Base-by-base conservation (phyloP, 2,888 invertebrate species). In the Yponomeuta evonymella region DNA sequence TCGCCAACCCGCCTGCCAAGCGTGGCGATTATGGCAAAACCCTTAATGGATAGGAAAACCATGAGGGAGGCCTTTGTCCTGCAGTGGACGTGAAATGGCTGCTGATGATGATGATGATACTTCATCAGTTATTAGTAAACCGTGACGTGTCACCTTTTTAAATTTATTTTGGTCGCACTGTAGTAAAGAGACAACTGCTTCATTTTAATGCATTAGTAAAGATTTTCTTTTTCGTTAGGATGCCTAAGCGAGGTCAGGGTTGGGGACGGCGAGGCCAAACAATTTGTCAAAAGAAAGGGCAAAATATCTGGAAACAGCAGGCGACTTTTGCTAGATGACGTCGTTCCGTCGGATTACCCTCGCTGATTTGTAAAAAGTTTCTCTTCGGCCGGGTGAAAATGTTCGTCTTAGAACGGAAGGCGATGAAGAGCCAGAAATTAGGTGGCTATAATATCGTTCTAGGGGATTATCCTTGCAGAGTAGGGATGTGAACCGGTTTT, bases 261-360 rank as follows among this genome's bases (percentile, higher is more conserved):
- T n/a, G 15, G 23, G 70, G 58, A 30, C 43, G 48, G 48, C 23
- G 48, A 23, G 51, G 30, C 66, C 65, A 48, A 63, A 30, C 68
- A 29, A 71, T 71, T 71, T 65, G 51, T 71, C 71, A 69, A 48
- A 30, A 69, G 69, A 65, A 67, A 65, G 30, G 43, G 68, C 68
- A 64, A 68, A 71, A 71, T 71, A 71, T 71, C 68, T 65, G 43
- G 63, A 43, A 62, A 63, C 29, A 62, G 33, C 63, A 62, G 63
- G 62, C 43, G 63, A 36, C 23, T 70, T 62, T 70, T 70, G 36
- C 70, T 67, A 67, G 66, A 66, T 67, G 70, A 48, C 58, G 67
- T 43, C 67, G 33, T 67, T 67, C 67, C 43, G 15, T 67, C 23
- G 67, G 67, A 67, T 67, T 67, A 67, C 23, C 6, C 36, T 48